Base-by-base conservation (phyloP, 2,888 invertebrate species). In the Pristionchus mayeri region DNA sequence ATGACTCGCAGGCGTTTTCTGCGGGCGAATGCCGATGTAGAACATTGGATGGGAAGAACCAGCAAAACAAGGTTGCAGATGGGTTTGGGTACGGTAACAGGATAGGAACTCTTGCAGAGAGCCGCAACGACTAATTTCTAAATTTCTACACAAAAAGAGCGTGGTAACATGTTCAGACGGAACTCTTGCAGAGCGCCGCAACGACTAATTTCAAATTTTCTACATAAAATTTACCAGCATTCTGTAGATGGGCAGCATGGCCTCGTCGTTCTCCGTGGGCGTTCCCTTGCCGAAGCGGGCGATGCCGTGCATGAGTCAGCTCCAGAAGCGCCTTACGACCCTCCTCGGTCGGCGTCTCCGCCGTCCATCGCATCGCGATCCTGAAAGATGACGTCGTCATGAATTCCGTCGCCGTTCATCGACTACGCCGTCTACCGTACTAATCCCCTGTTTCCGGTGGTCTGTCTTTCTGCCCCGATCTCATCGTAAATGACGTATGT, bases 171-270 rank as follows among this genome's bases (percentile, higher is more conserved):
- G 44, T 44, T 44, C 44, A 44, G 13, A 44, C 44, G 6, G 44
- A 44, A 44, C 13, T 44, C 44, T n/a, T n/a, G n/a, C n/a, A n/a
- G n/a, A n/a, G n/a, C n/a, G n/a, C n/a, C n/a, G n/a, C n/a, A n/a
- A n/a, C n/a, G n/a, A n/a, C n/a, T n/a, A n/a, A n/a, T n/a, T n/a
- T n/a, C n/a, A n/a, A n/a, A n/a, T n/a, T n/a, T n/a, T n/a, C n/a
- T n/a, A n/a, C n/a, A n/a, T n/a, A n/a, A n/a, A 24, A 44, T 85
- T 63, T 24, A 86, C 86, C 83, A 86, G 75, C 48, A 85, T 63
- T 7, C 80, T 40, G 76, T 85, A 86, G 21, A 86, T 52, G n/a
- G 85, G 85, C 78, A 86, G 80, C 67, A 86, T 82, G 2, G 75
- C 67, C 18, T 85, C 85, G 63, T 86, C 86, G 60, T 84, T 85